Evolutionary conservation across 1,140 invertebrate species (phyloP).

Genomic region (Drosophila orosa): DNA sequence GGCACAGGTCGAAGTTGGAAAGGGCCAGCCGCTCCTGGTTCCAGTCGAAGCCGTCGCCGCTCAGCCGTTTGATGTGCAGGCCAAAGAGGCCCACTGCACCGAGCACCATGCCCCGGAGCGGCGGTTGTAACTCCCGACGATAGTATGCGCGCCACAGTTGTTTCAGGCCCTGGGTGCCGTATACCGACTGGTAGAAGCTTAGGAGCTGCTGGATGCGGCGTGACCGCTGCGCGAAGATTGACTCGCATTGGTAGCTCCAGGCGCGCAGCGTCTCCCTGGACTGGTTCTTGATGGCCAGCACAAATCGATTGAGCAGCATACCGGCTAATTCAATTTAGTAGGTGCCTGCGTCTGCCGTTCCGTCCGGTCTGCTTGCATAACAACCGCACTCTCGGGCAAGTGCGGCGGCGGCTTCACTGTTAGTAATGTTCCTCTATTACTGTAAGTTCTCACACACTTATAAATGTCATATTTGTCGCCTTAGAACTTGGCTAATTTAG

Average conservation of each 20-base stretch:
- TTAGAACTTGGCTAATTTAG: constrained; percentile 59
- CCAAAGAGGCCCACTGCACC: constrained; percentile 77
- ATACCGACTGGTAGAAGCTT: constrained; percentile 87
- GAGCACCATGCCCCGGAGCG: constrained; percentile 64
- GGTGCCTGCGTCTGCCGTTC: constrained; percentile 26
- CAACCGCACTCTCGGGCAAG: constrained; percentile 37
- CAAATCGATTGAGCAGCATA: constrained; percentile 75
- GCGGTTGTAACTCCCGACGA: constrained; percentile 74
- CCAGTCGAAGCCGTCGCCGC: constrained; percentile 74
- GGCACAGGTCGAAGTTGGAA: constrained; percentile 71
- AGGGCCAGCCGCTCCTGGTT: constrained; percentile 65
- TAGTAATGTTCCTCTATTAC: constrained; percentile 58
- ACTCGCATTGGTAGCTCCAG: constrained; percentile 88
- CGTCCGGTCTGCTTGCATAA: constrained; percentile 56
- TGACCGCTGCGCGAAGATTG: constrained; percentile 87
- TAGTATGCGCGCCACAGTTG: constrained; percentile 86
- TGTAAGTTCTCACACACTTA: constrained; percentile 35
- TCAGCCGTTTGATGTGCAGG: constrained; percentile 52
- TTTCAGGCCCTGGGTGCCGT: constrained; percentile 86
- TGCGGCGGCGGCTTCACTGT: constrained; percentile 31
- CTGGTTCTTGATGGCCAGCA: constrained; percentile 84
- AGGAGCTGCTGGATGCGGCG: constrained; percentile 87
- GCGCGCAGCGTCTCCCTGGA: constrained; percentile 84
- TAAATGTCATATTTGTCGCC: constrained; percentile 56
- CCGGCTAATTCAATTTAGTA: constrained; percentile 64